These are phyloP conservation scores for Zhuqinia jingwanae DNA, from an alignment of 2,888 invertebrate genomes.

Conservation along the genomic window DNA sequence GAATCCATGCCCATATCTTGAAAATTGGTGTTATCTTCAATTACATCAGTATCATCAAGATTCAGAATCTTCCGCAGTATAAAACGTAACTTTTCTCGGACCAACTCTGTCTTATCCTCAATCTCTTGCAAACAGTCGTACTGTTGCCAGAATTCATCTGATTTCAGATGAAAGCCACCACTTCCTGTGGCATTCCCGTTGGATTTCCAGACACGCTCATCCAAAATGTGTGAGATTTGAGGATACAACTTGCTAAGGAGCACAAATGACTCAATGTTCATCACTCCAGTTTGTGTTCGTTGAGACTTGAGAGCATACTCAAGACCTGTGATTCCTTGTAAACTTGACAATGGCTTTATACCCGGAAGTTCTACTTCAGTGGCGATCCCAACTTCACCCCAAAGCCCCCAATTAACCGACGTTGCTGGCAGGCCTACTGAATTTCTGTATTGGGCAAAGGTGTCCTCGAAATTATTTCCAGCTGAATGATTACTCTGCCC, in stretches of 20 bases:
- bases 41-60: constrained; percentile 7
- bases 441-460: too few relatives aligned
- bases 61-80: constrained; percentile 18
- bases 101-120: neutral
- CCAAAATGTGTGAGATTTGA: constrained; percentile 28
- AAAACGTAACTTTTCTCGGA: neutral
- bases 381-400: constrained; percentile 70
- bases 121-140: constrained; percentile 23
- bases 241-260: constrained; percentile 35
- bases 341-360: constrained; percentile 58
- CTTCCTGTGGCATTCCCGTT: neutral
- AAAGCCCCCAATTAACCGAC: constrained; percentile 22
- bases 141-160: constrained; percentile 64
- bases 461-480: neutral
- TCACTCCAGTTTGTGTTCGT: constrained; percentile 33
- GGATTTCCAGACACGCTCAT: constrained; percentile 53
- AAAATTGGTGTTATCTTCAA: constrained; percentile 14
- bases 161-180: neutral
- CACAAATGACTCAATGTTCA: constrained; percentile 49
- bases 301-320: constrained; percentile 42
- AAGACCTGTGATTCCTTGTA: constrained; percentile 59
- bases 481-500: constrained; percentile 56
- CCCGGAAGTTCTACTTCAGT: constrained; percentile 67
- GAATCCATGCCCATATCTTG: constrained; percentile 47
- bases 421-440: too few relatives aligned